A percentile compares a stretch with the other conserved stretches of the same genome.
Conservation (phyloP, 1,140 invertebrate species). For the Drosophila eugracilis region DNA sequence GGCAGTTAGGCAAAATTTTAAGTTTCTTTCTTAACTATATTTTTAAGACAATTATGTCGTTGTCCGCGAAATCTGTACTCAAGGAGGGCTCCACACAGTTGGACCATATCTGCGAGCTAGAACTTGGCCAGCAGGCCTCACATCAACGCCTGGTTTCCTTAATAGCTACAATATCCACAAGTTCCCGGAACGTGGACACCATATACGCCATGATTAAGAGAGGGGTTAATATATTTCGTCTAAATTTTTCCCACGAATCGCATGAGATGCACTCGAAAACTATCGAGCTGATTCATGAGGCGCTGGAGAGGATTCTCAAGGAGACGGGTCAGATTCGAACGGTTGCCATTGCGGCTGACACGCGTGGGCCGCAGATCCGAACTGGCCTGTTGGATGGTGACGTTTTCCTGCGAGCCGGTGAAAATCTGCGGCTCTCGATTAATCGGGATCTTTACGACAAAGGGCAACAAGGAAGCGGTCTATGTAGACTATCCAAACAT, state of each 20-base stretch:
- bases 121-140: slow-evolving; percentile 93
- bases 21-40: neutral
- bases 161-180: slow-evolving; percentile 99
- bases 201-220: slow-evolving; percentile 97
- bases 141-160: slow-evolving; percentile 95
- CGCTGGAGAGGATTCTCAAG: slow-evolving; percentile 91
- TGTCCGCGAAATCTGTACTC: slow-evolving; percentile 24
- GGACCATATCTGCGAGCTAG: slow-evolving; percentile 95
- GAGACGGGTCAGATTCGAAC: slow-evolving; percentile 87
- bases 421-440: slow-evolving; percentile 94
- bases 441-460: slow-evolving; percentile 93
- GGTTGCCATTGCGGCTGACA: slow-evolving; percentile 92
- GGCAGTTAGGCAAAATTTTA: slow-evolving; percentile 2
- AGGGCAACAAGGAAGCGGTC: slow-evolving; percentile 90
- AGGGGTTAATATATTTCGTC: slow-evolving; percentile 98
- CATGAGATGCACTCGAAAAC: slow-evolving; percentile 97
- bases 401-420: slow-evolving; percentile 93
- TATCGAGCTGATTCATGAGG: slow-evolving; percentile 93
- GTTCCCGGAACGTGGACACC: slow-evolving; percentile 92
- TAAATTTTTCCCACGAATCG: slow-evolving; percentile 99
- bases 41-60: slow-evolving; percentile 28
- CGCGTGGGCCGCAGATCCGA: slow-evolving; percentile 98
- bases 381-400: slow-evolving; percentile 95
- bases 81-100: slow-evolving; percentile 88
- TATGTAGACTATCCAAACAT: slow-evolving; percentile 97